phyloP scores from a whole-genome alignment of 1,140 invertebrate species.

The Steinernema khuongi region DNA sequence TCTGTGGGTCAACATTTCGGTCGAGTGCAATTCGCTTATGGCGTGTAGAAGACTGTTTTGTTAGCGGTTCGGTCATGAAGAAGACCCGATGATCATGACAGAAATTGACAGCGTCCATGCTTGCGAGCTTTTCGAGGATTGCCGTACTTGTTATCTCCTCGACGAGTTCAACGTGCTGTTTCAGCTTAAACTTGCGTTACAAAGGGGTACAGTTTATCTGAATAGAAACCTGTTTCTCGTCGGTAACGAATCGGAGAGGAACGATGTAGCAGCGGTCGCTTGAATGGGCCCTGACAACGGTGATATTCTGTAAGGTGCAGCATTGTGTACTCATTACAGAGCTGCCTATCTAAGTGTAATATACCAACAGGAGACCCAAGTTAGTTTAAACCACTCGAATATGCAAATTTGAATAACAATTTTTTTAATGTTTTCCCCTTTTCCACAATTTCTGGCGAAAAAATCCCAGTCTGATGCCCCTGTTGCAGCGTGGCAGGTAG shows the following conservation, averaged over 20 bases:
- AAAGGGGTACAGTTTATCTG: no score
- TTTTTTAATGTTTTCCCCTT: no score
- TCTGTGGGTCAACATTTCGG: slow-evolving; percentile 4
- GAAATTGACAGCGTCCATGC: slow-evolving; percentile 13
- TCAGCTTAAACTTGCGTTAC: slow-evolving; percentile 1
- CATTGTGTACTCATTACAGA: no score
- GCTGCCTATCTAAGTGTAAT: no score
- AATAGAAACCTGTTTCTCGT: slow-evolving; percentile 3
- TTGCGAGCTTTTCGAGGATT: neutral
- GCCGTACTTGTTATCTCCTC: neutral
- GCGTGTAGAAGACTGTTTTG: neutral
- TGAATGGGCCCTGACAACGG: slow-evolving; percentile 14
- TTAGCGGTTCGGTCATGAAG: slow-evolving; percentile 11
- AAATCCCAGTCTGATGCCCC: no score
- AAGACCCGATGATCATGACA: neutral
- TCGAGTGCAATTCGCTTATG: neutral
- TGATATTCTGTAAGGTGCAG: slow-evolving; percentile 20
- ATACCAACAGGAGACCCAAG: no score
- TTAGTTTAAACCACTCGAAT: slow-evolving; percentile 5
- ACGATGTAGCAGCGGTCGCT: slow-evolving; percentile 19
- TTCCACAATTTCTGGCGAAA: no score
- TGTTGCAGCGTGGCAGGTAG: no score
- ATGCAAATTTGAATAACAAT: no score
- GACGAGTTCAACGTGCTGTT: slow-evolving; percentile 11
- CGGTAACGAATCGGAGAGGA: neutral